phyloP scores from a whole-genome alignment of 2,113 vertebrate species.

The Microtus ochrogaster region DNA sequence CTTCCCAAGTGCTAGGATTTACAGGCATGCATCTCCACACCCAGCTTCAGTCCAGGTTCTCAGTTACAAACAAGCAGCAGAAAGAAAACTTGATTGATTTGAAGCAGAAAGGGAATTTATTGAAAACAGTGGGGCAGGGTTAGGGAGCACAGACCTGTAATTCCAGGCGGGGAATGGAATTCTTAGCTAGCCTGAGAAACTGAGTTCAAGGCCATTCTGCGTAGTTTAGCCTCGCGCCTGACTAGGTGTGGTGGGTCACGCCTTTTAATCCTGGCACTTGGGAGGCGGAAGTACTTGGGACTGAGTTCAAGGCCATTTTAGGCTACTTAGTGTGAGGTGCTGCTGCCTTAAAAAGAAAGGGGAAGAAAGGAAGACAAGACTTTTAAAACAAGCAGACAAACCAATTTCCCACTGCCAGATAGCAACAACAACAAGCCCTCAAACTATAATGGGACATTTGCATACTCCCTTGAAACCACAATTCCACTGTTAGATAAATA shows the following conservation, averaged over 20 bases:
- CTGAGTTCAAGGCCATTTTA: background rate
- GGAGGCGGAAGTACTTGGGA: background rate
- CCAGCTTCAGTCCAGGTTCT: slow-evolving; percentile 16
- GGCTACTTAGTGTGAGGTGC: background rate
- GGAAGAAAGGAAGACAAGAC: too few relatives aligned
- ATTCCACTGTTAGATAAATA: background rate
- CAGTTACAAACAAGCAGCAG: slow-evolving; percentile 33
- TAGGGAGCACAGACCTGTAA: background rate
- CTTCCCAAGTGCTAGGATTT: background rate
- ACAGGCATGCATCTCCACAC: background rate
- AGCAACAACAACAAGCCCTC: background rate
- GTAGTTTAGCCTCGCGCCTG: background rate
- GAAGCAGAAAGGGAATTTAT: slow-evolving; percentile 53
- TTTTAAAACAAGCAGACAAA: background rate
- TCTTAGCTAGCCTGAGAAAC: background rate
- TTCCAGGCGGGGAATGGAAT: background rate
- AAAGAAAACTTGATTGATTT: slow-evolving; percentile 19
- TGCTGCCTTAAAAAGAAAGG: background rate
- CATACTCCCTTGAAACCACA: background rate
- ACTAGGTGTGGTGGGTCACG: background rate
- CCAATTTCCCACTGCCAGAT: background rate
- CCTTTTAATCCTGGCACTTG: background rate
- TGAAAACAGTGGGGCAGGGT: background rate
- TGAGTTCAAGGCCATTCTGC: background rate
- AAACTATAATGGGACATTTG: background rate